phyloP scores from a whole-genome alignment of 2,797 vertebrate species.

The Pachyuromys duprasi region DNA sequence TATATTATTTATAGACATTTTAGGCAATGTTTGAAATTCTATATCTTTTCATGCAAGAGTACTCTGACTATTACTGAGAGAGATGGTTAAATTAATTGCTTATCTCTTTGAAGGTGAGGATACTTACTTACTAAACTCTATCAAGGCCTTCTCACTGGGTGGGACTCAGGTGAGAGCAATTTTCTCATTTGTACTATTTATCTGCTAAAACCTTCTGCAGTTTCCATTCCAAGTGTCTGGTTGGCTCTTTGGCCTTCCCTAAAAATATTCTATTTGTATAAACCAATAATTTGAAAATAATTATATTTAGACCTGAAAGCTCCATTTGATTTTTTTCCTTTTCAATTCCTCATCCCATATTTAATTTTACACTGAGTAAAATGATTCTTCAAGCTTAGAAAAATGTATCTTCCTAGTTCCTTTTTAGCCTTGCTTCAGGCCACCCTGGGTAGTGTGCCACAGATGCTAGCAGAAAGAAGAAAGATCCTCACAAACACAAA shows the following conservation, averaged over 20 bases:
- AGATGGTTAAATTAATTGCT: background rate
- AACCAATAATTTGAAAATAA: conserved; percentile 3
- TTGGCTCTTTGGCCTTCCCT: background rate
- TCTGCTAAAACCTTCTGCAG: background rate
- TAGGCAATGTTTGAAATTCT: background rate
- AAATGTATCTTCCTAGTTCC: conserved; percentile 27
- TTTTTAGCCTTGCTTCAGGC: background rate
- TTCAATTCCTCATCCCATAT: background rate
- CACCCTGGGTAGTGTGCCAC: background rate
- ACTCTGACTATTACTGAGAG: background rate
- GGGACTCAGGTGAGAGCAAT: background rate
- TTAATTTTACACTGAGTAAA: background rate
- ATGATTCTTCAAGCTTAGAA: background rate
- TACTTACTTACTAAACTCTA: background rate
- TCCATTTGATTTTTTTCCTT: background rate
- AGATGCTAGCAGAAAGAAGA: background rate
- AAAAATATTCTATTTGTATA: background rate
- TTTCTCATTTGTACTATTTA: background rate
- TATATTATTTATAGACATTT: background rate
- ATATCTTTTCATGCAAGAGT: conserved; percentile 16
- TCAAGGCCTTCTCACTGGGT: background rate
- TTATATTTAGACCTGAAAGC: background rate
- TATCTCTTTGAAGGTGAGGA: background rate
- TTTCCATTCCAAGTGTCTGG: background rate
- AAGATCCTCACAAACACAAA: background rate